Percentiles rank a stretch among this genome's conserved stretches.
phyloP scores from a whole-genome alignment of 2,797 vertebrate genomes.

The Myotis pilosus region DNA sequence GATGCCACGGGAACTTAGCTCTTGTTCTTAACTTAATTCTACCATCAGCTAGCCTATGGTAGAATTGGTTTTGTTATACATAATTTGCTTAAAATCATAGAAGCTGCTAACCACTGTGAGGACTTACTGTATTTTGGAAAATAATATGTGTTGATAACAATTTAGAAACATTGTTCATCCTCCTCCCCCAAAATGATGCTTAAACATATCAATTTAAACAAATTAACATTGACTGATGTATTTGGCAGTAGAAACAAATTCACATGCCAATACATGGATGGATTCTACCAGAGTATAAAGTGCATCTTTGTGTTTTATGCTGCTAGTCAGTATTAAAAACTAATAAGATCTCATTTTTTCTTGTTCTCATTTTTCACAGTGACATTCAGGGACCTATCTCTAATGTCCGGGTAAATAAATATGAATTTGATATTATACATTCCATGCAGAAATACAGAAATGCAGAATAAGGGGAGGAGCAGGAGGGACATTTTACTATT shows the following conservation, averaged over 20 bases:
- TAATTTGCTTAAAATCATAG: neutral
- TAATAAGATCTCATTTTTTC: neutral
- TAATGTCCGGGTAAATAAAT: neutral
- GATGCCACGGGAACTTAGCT: neutral
- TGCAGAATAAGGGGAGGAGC: neutral
- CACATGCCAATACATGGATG: neutral
- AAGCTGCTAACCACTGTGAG: neutral
- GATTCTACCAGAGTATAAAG: neutral
- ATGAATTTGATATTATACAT: neutral
- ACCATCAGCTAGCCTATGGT: neutral
- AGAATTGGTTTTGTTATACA: neutral
- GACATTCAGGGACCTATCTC: neutral
- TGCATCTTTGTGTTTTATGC: neutral
- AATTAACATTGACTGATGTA: neutral
- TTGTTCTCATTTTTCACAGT: slow-evolving; percentile 20
- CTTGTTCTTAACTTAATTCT: neutral
- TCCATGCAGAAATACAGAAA: neutral
- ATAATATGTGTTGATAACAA: neutral
- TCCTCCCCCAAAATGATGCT: neutral
- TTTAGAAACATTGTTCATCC: slow-evolving; percentile 10
- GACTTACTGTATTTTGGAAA: neutral
- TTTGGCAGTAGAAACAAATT: neutral
- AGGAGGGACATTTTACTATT: neutral
- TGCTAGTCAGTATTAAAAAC: neutral
- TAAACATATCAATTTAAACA: slow-evolving; percentile 21